phyloP scores from a whole-genome alignment of 2,797 vertebrate species.

The Pristis pectinata region DNA sequence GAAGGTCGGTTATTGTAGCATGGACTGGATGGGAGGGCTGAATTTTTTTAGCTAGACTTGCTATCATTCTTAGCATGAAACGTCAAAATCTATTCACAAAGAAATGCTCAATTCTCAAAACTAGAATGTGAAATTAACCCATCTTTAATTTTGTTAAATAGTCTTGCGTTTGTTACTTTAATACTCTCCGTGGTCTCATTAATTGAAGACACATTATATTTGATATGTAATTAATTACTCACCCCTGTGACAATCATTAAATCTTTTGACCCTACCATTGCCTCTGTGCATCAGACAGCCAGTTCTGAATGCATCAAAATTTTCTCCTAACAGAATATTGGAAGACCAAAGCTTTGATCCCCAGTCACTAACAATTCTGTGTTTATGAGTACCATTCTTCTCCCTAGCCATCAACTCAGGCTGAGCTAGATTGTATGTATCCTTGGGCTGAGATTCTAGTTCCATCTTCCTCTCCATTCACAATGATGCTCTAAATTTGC shows the following conservation, averaged over 20 bases:
- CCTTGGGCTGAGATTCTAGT: no score
- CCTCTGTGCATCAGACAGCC: no score
- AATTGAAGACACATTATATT: background rate
- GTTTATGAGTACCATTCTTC: no score
- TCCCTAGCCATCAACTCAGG: no score
- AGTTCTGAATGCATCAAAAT: no score
- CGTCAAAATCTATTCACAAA: background rate
- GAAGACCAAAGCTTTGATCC: no score
- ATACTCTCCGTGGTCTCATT: background rate
- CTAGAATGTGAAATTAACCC: background rate
- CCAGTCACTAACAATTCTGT: no score
- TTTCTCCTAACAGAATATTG: no score
- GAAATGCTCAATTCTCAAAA: background rate
- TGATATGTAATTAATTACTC: background rate
- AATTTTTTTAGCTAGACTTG: background rate
- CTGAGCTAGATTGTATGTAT: no score
- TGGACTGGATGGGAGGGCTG: background rate
- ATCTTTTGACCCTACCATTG: no score
- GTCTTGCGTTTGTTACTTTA: background rate
- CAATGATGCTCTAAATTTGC: no score
- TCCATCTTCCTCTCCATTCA: no score
- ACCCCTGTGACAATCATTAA: background rate
- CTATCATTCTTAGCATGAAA: background rate
- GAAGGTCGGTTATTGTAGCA: background rate
- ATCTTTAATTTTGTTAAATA: background rate